Conservation (phyloP, 2,888 invertebrate species). For the Trichogramma dendrolimi region DNA sequence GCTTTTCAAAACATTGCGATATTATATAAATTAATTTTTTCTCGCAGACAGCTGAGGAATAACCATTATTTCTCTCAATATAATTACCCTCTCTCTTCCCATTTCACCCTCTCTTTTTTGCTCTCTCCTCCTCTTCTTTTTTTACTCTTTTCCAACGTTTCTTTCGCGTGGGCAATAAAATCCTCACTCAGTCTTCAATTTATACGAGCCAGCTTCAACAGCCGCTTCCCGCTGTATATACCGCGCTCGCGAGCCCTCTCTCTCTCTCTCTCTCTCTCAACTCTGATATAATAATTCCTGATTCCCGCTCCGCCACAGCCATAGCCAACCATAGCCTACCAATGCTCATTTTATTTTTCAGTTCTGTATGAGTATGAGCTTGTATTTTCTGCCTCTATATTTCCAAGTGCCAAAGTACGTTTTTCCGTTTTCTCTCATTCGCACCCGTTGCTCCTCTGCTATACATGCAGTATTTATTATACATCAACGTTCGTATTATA, state of each 20-base stretch:
- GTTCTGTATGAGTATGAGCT: constrained; percentile 22
- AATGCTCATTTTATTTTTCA: constrained; percentile 53
- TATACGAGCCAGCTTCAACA: constrained; percentile 38
- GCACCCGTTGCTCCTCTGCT: constrained; percentile 5
- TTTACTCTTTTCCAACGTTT: constrained; percentile 18
- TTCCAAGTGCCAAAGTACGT: constrained; percentile 14
- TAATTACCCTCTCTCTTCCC: constrained; percentile 18
- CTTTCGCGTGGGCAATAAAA: constrained; percentile 14
- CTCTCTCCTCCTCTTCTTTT: constrained; percentile 5
- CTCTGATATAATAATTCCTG: constrained; percentile 48
- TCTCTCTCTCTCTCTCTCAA: constrained; percentile 29
- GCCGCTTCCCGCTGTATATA: constrained; percentile 29
- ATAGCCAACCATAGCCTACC: constrained; percentile 14
- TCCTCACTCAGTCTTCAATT: constrained; percentile 34
- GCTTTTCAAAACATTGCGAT: not conserved
- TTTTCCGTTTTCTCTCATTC: constrained; percentile 8
- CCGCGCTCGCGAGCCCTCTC: constrained; percentile 17
- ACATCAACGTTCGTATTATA: no score
- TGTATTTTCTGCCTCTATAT: constrained; percentile 16
- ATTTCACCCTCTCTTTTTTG: not conserved
- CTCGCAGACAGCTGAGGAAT: not conserved
- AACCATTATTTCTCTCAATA: constrained; percentile 1
- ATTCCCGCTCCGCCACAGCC: constrained; percentile 34
- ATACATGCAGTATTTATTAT: not conserved
- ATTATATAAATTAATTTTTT: constrained; percentile 13